phyloP scores from a whole-genome alignment of 2,888 invertebrate genomes.

The Empis livida region DNA sequence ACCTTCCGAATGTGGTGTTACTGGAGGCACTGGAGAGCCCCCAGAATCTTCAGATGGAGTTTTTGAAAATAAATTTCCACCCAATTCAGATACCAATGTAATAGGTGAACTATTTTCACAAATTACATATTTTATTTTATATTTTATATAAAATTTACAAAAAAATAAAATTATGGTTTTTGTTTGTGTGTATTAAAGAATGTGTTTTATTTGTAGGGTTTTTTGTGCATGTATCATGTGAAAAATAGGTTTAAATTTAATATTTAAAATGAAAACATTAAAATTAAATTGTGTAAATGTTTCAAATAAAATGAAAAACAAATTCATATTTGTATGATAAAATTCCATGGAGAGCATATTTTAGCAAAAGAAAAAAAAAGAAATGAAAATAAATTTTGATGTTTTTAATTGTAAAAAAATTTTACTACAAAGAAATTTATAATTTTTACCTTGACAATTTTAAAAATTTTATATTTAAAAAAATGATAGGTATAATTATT shows the following conservation, averaged over 20 bases:
- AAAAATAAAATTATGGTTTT: background rate
- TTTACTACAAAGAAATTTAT: no score
- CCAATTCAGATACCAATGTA: slow-evolving; percentile 88
- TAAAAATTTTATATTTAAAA: background rate
- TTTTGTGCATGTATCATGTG: background rate
- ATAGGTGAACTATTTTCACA: slow-evolving; percentile 62
- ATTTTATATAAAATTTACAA: slow-evolving; percentile 3
- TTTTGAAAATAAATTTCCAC: slow-evolving; percentile 88
- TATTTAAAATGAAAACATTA: no score
- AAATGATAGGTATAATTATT: no score
- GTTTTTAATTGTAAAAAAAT: no score
- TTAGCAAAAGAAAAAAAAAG: no score
- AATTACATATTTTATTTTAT: slow-evolving; percentile 4
- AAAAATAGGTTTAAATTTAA: no score
- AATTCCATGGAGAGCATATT: no score
- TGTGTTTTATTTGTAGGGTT: background rate
- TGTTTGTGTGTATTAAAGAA: background rate
- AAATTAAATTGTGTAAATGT: no score
- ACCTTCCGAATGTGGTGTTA: slow-evolving; percentile 45
- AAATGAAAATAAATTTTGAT: no score
- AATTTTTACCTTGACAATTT: no score
- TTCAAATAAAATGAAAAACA: background rate
- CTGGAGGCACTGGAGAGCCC: slow-evolving; percentile 49
- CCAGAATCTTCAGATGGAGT: slow-evolving; percentile 83
- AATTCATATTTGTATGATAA: background rate